phyloP scores from a whole-genome alignment of 2,113 vertebrate genomes.

The Ameiurus melas region DNA sequence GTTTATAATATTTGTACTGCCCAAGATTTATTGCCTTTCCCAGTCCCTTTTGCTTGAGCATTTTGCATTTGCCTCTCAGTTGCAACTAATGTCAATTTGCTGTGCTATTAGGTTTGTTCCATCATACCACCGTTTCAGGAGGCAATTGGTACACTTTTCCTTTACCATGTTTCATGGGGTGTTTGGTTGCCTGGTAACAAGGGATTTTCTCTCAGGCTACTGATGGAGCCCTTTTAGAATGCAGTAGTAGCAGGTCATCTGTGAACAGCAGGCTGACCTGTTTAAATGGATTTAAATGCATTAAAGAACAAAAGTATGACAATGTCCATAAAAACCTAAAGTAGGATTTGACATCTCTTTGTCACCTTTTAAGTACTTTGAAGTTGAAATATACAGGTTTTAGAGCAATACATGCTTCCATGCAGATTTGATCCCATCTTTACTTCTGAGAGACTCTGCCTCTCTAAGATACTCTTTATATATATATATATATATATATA shows the following conservation, averaged over 20 bases:
- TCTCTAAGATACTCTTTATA: too few relatives aligned
- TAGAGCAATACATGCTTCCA: too few relatives aligned
- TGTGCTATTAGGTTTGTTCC: conserved; percentile 27
- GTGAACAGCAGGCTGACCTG: conserved; percentile 11
- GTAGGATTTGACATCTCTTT: neutral
- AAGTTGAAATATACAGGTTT: neutral
- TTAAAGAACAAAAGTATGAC: neutral
- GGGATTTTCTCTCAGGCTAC: conserved; percentile 37
- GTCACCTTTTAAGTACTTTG: neutral
- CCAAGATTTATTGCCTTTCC: neutral
- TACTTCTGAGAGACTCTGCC: too few relatives aligned
- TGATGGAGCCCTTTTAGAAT: conserved; percentile 38
- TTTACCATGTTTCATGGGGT: conserved; percentile 37
- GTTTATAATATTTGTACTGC: neutral
- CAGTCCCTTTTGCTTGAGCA: neutral
- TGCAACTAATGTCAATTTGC: conserved; percentile 19
- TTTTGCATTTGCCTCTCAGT: neutral
- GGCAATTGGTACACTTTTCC: conserved; percentile 32
- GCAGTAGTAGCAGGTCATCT: conserved; percentile 27
- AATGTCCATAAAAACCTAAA: neutral
- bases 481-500: too few relatives aligned
- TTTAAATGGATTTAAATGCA: conserved; percentile 8
- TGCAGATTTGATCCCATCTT: too few relatives aligned
- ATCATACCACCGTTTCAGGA: conserved; percentile 34
- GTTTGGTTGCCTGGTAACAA: conserved; percentile 54